phyloP scores from a whole-genome alignment of 2,113 vertebrate genomes.

The Salvator merianae region DNA sequence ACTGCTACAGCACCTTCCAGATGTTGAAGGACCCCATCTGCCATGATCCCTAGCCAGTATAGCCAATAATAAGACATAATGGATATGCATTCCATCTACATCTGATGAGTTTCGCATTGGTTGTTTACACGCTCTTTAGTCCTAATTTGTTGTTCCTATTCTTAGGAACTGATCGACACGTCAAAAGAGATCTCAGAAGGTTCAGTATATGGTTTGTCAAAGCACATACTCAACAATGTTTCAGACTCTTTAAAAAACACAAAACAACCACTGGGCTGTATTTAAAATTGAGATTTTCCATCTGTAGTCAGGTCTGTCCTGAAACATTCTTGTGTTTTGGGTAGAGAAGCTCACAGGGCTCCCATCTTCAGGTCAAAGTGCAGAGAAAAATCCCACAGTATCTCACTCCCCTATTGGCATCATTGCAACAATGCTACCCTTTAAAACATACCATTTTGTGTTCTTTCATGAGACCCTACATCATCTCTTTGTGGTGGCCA shows the following conservation, averaged over 20 bases:
- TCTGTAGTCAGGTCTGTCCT: neutral
- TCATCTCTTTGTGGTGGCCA: neutral
- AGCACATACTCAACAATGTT: too few relatives aligned
- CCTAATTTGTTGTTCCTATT: too few relatives aligned
- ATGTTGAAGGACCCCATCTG: neutral
- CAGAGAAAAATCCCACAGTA: neutral
- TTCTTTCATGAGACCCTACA: neutral
- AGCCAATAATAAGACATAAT: neutral
- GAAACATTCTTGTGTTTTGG: neutral
- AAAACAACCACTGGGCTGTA: neutral
- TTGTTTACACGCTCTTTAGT: too few relatives aligned
- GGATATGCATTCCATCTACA: neutral
- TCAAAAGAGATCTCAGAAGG: too few relatives aligned
- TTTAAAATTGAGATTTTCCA: neutral
- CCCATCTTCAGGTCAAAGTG: neutral
- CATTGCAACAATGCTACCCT: too few relatives aligned
- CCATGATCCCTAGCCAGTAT: neutral
- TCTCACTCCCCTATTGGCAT: neutral
- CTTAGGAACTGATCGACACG: too few relatives aligned
- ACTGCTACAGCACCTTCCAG: neutral
- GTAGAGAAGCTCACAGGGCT: neutral
- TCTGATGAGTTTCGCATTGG: neutral
- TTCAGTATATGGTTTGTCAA: too few relatives aligned
- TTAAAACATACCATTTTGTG: neutral
- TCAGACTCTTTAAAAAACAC: neutral